A percentile compares a stretch with the other conserved stretches of the same genome.
These are phyloP conservation scores for Poeciliopsis infans DNA, from an alignment of 2,797 vertebrate genomes.

Conservation along the genomic window DNA sequence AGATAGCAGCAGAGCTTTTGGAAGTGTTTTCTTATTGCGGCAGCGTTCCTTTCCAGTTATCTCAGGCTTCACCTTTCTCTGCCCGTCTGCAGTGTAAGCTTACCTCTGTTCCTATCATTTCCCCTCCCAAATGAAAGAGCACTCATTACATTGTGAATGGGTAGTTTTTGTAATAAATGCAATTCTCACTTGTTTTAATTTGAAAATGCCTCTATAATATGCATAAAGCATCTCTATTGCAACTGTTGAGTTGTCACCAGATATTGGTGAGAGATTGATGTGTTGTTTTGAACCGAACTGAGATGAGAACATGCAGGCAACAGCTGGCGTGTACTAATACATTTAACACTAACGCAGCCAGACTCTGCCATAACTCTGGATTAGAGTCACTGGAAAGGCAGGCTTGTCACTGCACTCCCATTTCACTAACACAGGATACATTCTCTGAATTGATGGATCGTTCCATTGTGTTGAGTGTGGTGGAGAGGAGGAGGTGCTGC, in stretches of 20 bases:
- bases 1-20: conserved; percentile 66
- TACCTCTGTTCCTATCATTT: conserved; percentile 36
- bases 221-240: neutral
- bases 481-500: conserved; percentile 40
- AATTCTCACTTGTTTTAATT: neutral
- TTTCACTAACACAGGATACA: conserved; percentile 57
- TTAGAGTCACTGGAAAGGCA: conserved; percentile 71
- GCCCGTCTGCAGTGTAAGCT: conserved; percentile 55
- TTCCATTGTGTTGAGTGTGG: conserved; percentile 47
- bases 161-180: neutral
- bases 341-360: conserved; percentile 73
- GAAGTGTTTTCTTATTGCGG: conserved; percentile 69
- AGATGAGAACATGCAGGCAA: conserved; percentile 67
- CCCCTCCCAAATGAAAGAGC: conserved; percentile 33
- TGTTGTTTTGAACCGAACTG: conserved; percentile 47
- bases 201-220: neutral
- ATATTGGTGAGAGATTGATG: conserved; percentile 43
- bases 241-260: conserved; percentile 37
- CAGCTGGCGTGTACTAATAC: conserved; percentile 69
- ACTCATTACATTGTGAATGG: neutral
- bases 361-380: conserved; percentile 75
- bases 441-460: conserved; percentile 45
- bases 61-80: conserved; percentile 60
- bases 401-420: conserved; percentile 72
- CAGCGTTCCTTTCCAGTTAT: conserved; percentile 68